A percentile compares a stretch with the other conserved stretches of the same genome.
Evolutionary conservation across 2,113 vertebrate species (phyloP).

Genomic region (Microtus ochrogaster): DNA sequence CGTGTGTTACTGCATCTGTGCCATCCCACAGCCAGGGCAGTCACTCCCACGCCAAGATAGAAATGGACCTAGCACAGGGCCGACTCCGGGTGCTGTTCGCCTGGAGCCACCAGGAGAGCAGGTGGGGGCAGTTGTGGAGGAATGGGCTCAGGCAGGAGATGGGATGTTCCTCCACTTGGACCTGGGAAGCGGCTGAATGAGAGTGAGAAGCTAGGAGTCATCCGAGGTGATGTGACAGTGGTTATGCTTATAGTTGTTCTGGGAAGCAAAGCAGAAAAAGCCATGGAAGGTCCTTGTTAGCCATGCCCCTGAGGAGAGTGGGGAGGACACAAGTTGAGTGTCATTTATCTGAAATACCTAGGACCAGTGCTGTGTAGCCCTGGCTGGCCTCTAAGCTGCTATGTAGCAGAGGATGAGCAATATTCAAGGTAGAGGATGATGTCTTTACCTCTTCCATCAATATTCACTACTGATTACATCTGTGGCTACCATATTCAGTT

Average conservation of each 20-base stretch:
- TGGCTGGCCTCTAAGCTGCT: not conserved
- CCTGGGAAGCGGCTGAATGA: not conserved
- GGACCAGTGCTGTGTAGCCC: not conserved
- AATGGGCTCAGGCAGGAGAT: not conserved
- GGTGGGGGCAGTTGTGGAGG: not conserved
- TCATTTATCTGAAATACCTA: not conserved
- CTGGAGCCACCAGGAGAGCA: not conserved
- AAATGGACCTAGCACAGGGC: not conserved
- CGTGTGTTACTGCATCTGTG: not conserved
- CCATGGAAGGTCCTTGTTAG: not conserved
- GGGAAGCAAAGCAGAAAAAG: slow-evolving; percentile 1
- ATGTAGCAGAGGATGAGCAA: not conserved
- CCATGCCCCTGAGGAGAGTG: not conserved
- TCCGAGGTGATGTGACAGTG: not conserved
- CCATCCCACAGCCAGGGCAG: not conserved
- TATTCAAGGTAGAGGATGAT: not conserved
- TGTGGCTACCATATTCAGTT: not conserved
- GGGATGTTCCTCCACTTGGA: not conserved
- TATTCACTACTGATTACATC: not conserved
- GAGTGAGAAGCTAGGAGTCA: not conserved
- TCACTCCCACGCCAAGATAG: not conserved
- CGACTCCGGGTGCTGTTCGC: not conserved
- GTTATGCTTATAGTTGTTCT: not conserved
- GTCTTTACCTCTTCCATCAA: not conserved
- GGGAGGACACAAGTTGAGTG: not conserved